Percentiles rank a stretch among this genome's conserved stretches.
Evolutionary conservation across 2,113 vertebrate genomes (phyloP).

Genomic region (Entomyzon cyanotis): DNA sequence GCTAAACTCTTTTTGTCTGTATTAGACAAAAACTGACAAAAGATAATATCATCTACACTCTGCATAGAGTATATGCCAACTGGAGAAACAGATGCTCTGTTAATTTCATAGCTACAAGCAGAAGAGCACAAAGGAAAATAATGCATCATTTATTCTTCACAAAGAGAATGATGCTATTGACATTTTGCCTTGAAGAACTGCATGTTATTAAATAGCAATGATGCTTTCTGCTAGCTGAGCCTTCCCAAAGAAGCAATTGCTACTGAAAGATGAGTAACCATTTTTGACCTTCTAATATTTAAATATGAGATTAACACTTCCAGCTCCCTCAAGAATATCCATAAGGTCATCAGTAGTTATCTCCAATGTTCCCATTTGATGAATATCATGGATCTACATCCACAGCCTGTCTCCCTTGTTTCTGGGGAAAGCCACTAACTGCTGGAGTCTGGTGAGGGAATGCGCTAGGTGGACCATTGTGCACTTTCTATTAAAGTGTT

Average conservation of each 20-base stretch:
- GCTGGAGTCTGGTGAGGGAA: background rate
- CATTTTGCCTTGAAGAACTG: background rate
- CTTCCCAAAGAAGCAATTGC: background rate
- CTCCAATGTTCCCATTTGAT: background rate
- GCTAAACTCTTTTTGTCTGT: background rate
- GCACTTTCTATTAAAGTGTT: background rate
- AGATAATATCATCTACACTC: background rate
- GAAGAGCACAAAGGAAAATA: background rate
- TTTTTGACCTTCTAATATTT: background rate
- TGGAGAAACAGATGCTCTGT: background rate
- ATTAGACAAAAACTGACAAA: background rate
- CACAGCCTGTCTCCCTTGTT: background rate
- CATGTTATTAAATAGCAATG: background rate
- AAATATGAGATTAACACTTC: background rate
- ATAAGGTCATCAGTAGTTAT: background rate
- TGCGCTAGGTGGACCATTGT: fast-evolving
- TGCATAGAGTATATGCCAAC: background rate
- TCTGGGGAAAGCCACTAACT: fast-evolving
- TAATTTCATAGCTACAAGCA: background rate
- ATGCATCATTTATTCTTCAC: background rate
- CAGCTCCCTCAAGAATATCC: background rate
- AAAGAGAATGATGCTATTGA: background rate
- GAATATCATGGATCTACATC: background rate
- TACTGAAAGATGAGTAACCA: background rate
- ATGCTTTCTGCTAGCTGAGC: background rate